These are phyloP conservation scores for Eubasilissa splendida DNA, from an alignment of 2,888 invertebrate species.

Conservation along the genomic window DNA sequence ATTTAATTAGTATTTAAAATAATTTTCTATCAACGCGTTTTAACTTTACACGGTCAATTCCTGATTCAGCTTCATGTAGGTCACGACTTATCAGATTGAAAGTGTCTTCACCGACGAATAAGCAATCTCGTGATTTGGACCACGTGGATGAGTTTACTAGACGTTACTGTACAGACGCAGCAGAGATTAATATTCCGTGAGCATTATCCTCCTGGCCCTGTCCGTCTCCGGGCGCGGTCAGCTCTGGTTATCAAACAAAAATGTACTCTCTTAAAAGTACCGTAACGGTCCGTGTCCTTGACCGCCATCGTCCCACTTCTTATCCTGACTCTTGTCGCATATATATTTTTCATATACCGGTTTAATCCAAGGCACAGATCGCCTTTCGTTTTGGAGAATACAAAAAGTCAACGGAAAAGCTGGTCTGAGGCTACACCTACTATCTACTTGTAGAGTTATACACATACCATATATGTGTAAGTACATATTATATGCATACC, in stretches of 20 bases:
- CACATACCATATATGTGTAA: too few relatives aligned
- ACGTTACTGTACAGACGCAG: neutral
- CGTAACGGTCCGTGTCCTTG: constrained; percentile 46
- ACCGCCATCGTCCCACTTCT: constrained; percentile 46
- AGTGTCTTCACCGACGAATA: neutral
- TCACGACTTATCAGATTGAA: neutral
- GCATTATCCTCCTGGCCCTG: constrained; percentile 6
- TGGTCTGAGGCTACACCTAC: too few relatives aligned
- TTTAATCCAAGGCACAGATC: constrained; percentile 37
- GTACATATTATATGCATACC: too few relatives aligned
- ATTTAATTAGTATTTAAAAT: too few relatives aligned
- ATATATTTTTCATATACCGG: constrained; percentile 44
- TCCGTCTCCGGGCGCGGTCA: neutral
- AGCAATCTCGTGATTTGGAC: constrained; percentile 2
- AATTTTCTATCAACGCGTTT: too few relatives aligned
- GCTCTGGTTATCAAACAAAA: constrained; percentile 15
- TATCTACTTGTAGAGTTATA: too few relatives aligned
- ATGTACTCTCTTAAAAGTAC: constrained; percentile 32
- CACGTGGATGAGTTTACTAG: neutral
- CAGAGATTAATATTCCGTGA: constrained; percentile 16
- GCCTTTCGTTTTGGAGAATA: constrained; percentile 22
- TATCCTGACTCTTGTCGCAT: constrained; percentile 34
- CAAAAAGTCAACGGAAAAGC: neutral
- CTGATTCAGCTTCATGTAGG: too few relatives aligned
- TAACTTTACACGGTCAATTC: too few relatives aligned